These are phyloP conservation scores for Monoplex corrugatus DNA, from an alignment of 2,888 invertebrate species.

Conservation along the genomic window DNA sequence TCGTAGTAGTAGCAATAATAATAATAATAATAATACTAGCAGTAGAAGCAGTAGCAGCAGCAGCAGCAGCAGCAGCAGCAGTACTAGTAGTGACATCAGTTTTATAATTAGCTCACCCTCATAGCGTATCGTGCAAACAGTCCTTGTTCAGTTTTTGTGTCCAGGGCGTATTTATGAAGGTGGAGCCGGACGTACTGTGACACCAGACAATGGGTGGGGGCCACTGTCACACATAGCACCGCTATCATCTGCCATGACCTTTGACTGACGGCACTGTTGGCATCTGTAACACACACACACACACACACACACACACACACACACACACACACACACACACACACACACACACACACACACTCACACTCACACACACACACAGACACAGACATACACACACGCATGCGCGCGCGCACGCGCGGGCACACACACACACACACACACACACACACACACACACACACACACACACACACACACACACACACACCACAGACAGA, in stretches of 20 bases:
- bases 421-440: no score
- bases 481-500: no score
- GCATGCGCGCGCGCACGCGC: no score
- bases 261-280: conserved; percentile 80
- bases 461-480: no score
- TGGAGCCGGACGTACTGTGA: conserved; percentile 93
- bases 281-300: conserved; percentile 63
- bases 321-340: background rate
- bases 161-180: conserved; percentile 92
- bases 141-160: conserved; percentile 94
- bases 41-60: no score
- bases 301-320: background rate
- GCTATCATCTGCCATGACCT: conserved; percentile 95
- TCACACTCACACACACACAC: background rate
- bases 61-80: no score
- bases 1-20: no score
- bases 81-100: no score
- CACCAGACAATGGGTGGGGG: conserved; percentile 92
- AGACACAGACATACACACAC: background rate
- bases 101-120: no score
- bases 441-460: no score
- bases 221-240: conserved; percentile 90
- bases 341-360: background rate
- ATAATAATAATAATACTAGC: no score
- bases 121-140: conserved; percentile 96